A percentile compares a stretch with the other conserved stretches of the same genome.
These are phyloP conservation scores for Darevskia mixta DNA, from an alignment of 2,797 vertebrate genomes.

Conservation along the genomic window DNA sequence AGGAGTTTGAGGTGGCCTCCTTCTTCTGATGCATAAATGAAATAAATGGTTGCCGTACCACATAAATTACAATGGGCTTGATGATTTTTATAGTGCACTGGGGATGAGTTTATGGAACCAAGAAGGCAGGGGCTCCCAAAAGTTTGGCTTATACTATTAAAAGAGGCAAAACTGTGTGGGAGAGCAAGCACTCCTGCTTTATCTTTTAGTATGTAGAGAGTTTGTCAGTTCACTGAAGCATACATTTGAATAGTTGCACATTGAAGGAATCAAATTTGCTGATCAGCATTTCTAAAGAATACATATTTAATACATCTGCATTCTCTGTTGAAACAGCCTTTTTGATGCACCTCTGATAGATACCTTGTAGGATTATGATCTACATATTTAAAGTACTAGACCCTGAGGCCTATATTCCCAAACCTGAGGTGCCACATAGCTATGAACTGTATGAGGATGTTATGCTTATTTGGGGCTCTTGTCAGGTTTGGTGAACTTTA, in stretches of 20 bases:
- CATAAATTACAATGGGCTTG: too few relatives aligned
- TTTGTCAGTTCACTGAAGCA: not conserved
- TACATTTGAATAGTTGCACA: not conserved
- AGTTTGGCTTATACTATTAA: not conserved
- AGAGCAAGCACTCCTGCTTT: not conserved
- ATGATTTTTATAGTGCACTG: too few relatives aligned
- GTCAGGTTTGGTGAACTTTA: conserved; percentile 78
- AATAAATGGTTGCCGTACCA: too few relatives aligned
- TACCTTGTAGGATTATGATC: not conserved
- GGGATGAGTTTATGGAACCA: too few relatives aligned
- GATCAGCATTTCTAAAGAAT: conserved; percentile 28
- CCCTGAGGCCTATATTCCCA: conserved; percentile 17
- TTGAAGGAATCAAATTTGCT: conserved; percentile 53
- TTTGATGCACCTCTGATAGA: not conserved
- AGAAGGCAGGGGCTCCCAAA: too few relatives aligned
- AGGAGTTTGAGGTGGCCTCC: too few relatives aligned
- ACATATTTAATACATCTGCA: conserved; percentile 11
- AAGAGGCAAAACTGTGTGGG: not conserved
- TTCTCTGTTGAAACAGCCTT: conserved; percentile 14
- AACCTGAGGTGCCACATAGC: conserved; percentile 26
- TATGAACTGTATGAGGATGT: conserved; percentile 52
- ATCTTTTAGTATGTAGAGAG: conserved; percentile 20
- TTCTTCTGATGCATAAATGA: too few relatives aligned
- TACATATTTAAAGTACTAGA: conserved; percentile 26
- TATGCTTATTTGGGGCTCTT: conserved; percentile 66